Conservation (phyloP, 2,797 vertebrate species). For the Scolopax bukidnonensis region DNA sequence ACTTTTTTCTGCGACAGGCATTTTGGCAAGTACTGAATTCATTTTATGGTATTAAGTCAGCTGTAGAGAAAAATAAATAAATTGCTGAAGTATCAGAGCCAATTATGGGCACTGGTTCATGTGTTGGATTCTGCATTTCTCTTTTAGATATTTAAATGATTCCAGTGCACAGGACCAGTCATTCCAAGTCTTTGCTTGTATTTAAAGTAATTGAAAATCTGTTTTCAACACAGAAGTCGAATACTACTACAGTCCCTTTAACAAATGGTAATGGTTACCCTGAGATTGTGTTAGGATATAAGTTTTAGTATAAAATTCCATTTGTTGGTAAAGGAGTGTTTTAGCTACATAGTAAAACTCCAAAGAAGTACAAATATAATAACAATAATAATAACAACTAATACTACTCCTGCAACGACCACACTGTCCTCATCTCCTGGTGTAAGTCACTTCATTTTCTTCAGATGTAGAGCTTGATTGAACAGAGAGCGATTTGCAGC, state of each 20-base stretch:
- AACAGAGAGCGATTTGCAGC: neutral
- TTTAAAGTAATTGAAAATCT: constrained; percentile 49
- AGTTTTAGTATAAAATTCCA: neutral
- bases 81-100: constrained; percentile 58
- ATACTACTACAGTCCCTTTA: neutral
- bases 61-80: constrained; percentile 70
- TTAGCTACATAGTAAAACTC: neutral
- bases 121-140: constrained; percentile 42
- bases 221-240: constrained; percentile 33
- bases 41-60: constrained; percentile 65
- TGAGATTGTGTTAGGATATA: neutral
- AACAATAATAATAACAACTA: neutral
- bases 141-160: constrained; percentile 63
- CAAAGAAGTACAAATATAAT: neutral
- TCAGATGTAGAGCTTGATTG: neutral
- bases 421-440: neutral
- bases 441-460: neutral
- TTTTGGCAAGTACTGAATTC: constrained; percentile 64
- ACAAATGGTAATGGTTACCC: neutral
- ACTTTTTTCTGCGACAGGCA: constrained; percentile 44
- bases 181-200: constrained; percentile 42
- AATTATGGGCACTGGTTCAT: constrained; percentile 66
- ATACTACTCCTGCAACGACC: neutral
- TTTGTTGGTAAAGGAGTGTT: neutral
- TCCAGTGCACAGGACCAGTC: constrained; percentile 7